These are phyloP conservation scores for Orthosia cruda DNA, from an alignment of 2,888 invertebrate species.

Conservation along the genomic window DNA sequence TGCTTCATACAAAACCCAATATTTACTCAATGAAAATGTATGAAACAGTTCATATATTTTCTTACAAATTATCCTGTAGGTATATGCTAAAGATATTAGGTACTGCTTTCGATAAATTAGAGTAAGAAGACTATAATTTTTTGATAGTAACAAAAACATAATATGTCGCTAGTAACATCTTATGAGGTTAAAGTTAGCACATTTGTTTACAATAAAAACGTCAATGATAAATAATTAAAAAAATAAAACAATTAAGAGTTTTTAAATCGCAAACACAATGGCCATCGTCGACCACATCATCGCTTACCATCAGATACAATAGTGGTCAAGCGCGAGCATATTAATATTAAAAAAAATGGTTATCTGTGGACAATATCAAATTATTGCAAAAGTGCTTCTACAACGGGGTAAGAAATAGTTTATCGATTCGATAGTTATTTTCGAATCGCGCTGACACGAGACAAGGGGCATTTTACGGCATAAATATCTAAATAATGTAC, in stretches of 20 bases:
- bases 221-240: no score
- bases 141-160: neutral
- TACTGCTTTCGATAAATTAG: no score
- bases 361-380: neutral
- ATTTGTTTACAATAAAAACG: neutral
- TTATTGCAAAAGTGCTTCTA: neutral
- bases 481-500: neutral
- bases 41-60: no score
- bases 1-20: no score
- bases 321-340: no score
- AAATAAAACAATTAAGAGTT: no score
- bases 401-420: conserved; percentile 6
- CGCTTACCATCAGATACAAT: no score
- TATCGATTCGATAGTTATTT: conserved; percentile 37
- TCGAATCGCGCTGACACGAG: neutral
- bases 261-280: neutral
- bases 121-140: neutral
- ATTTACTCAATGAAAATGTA: no score
- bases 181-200: neutral
- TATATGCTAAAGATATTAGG: no score
- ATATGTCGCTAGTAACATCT: neutral
- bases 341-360: no score
- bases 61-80: no score
- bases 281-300: neutral
- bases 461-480: neutral